Percentiles rank a stretch among this genome's conserved stretches.
phyloP scores from a whole-genome alignment of 2,797 vertebrate genomes.

The Betta splendens region DNA sequence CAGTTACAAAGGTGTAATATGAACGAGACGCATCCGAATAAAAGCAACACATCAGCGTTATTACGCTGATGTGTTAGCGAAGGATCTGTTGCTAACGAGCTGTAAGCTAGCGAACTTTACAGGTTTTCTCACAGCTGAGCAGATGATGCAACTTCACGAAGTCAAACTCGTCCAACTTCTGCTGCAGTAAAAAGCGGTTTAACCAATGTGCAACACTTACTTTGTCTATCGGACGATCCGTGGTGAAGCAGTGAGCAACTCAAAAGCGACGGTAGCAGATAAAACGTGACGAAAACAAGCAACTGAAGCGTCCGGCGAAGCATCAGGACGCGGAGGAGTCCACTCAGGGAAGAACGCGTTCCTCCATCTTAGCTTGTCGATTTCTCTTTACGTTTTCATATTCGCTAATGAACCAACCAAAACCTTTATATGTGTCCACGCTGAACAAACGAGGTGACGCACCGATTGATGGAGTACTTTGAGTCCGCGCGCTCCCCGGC shows the following conservation, averaged over 20 bases:
- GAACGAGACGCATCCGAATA: background rate
- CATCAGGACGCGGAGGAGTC: conserved; percentile 23
- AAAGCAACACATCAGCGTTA: too few relatives aligned
- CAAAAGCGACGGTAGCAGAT: conserved; percentile 30
- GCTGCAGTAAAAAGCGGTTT: fast-evolving
- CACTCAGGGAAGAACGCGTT: conserved; percentile 13
- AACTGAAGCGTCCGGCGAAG: conserved; percentile 9
- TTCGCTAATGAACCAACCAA: conserved; percentile 26
- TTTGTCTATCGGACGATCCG: conserved; percentile 51
- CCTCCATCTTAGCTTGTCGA: conserved; percentile 52
- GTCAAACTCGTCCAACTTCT: background rate
- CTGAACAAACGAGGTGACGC: background rate
- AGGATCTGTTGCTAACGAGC: too few relatives aligned
- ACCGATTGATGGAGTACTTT: background rate
- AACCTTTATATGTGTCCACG: conserved; percentile 1
- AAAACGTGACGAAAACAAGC: conserved; percentile 8
- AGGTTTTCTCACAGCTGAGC: conserved; percentile 16
- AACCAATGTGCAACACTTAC: conserved; percentile 30
- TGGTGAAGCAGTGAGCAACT: conserved; percentile 53
- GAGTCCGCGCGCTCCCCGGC: background rate
- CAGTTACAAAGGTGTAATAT: background rate
- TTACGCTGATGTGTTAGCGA: too few relatives aligned
- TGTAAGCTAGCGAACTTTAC: background rate
- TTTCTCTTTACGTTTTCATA: background rate
- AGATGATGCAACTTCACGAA: conserved; percentile 47